Evolutionary conservation across 1,140 invertebrate genomes (phyloP), one percentile per base, ranked within the genome.

Genomic region (Pachyrhynchus sulphureomaculatus): DNA sequence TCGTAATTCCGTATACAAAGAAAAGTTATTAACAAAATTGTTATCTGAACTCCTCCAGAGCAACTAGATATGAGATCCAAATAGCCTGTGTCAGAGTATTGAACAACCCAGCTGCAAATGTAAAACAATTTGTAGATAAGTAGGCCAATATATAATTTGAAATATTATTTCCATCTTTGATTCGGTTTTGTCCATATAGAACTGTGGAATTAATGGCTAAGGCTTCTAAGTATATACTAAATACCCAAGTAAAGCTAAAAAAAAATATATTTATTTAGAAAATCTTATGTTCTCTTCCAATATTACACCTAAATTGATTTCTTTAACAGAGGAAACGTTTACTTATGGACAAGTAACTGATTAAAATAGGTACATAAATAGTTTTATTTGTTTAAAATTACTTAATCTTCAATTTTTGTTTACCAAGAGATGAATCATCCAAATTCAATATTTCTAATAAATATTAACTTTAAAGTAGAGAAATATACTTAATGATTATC

Each of bases 161-260:
- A 21, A 53, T 12, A 13, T 10, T 53, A 2, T 17, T 21, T n/a
- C 36, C 49, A 20, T 49, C 13, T 2, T 4, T n/a, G 2, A 15
- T 17, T 4, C n/a, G 2, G 26, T 17, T 21, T 39, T 53, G 2
- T 3, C 13, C 36, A 53, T 37, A 20, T 37, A 37, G 17, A 23
- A n/a, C 37, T 53, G 49, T 2, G 49, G 49, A 20, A 53, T 18
- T 37, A 53, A 37, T n/a, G 4, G 49, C 49, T 10, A 53, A 1
- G 4, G 49, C 49, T 37, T 53, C 49, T 2, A 53, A 15, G 9
- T 37, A 53, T 5, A 36, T 36, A 24, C 49, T 53, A 32, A 53
- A 53, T n/a, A 18, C 23, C 49, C 49, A 53, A 1, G 37, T n/a
- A n/a, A 6, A 53, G 5, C 49, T 53, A 53, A 53, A 53, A 53